Percentiles rank a stretch among this genome's conserved stretches.
Conservation (phyloP, 2,888 invertebrate genomes). For the Drosophila meridiana region DNA sequence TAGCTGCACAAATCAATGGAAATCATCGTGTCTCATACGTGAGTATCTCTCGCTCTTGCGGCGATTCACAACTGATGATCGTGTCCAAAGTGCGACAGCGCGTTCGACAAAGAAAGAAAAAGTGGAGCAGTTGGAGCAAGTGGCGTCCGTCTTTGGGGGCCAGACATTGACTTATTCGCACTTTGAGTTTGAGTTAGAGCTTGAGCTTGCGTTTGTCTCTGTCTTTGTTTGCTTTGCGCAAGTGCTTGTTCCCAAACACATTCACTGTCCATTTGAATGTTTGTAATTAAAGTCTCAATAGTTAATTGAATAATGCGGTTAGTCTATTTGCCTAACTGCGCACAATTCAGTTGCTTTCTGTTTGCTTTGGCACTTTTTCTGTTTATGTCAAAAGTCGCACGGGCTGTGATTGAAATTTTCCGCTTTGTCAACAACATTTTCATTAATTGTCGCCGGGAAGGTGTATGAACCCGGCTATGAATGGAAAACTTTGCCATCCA, state of each 20-base stretch:
- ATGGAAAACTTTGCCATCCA: constrained; percentile 37
- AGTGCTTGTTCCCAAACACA: background rate
- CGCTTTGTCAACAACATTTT: constrained; percentile 6
- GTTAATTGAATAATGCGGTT: background rate
- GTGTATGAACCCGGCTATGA: constrained; percentile 48
- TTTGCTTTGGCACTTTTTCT: background rate
- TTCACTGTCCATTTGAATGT: constrained; percentile 2
- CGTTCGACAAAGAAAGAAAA: constrained; percentile 33
- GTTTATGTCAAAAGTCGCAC: constrained; percentile 40
- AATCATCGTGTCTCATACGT: constrained; percentile 8
- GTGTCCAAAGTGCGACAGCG: constrained; percentile 62
- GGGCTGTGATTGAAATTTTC: constrained; percentile 29
- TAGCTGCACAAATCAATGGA: constrained; percentile 23
- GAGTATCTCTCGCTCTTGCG: background rate
- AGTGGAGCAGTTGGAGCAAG: constrained; percentile 45
- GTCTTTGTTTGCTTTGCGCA: constrained; percentile 5
- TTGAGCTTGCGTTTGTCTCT: constrained; percentile 7
- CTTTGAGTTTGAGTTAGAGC: constrained; percentile 13
- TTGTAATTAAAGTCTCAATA: background rate
- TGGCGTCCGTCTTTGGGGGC: constrained; percentile 15
- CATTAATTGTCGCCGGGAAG: constrained; percentile 16
- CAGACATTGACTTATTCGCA: constrained; percentile 29
- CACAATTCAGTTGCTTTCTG: background rate
- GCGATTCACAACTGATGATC: constrained; percentile 61
- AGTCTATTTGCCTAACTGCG: constrained; percentile 3